These are phyloP conservation scores for Chiloscyllium punctatum DNA, from an alignment of 2,797 vertebrate species.

Conservation along the genomic window DNA sequence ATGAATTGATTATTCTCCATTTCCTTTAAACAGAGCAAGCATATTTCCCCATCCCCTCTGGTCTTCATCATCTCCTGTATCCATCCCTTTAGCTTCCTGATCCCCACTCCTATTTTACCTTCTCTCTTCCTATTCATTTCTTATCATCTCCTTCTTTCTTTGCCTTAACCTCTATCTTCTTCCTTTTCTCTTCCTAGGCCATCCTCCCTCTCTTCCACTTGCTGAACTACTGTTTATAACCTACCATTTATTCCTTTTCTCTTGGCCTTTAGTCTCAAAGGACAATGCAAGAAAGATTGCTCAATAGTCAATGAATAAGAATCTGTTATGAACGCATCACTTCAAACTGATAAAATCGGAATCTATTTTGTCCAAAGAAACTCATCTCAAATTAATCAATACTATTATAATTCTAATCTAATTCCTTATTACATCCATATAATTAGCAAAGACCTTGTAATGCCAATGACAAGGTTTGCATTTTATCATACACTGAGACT, in stretches of 20 bases:
- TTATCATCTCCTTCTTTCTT: not conserved
- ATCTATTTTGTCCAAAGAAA: not conserved
- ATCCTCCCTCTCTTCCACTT: not conserved
- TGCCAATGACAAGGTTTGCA: not conserved
- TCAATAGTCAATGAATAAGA: not conserved
- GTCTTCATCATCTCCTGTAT: not conserved
- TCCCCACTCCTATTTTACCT: not conserved
- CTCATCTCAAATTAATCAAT: not conserved
- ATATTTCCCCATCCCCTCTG: too few relatives aligned
- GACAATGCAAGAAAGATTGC: not conserved
- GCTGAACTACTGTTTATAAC: not conserved
- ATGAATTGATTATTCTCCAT: too few relatives aligned
- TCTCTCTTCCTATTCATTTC: too few relatives aligned
- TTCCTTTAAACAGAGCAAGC: too few relatives aligned
- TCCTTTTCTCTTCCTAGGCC: not conserved
- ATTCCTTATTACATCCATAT: not conserved
- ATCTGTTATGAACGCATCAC: not conserved
- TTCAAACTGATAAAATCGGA: not conserved
- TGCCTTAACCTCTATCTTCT: too few relatives aligned
- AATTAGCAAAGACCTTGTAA: not conserved
- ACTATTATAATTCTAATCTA: not conserved
- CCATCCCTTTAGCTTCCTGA: not conserved
- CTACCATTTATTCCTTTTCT: too few relatives aligned
- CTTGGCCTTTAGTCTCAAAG: not conserved
- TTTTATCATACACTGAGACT: not conserved